These are phyloP conservation scores for Centroberyx gerrardi DNA, from an alignment of 2,797 vertebrate species.

Conservation along the genomic window DNA sequence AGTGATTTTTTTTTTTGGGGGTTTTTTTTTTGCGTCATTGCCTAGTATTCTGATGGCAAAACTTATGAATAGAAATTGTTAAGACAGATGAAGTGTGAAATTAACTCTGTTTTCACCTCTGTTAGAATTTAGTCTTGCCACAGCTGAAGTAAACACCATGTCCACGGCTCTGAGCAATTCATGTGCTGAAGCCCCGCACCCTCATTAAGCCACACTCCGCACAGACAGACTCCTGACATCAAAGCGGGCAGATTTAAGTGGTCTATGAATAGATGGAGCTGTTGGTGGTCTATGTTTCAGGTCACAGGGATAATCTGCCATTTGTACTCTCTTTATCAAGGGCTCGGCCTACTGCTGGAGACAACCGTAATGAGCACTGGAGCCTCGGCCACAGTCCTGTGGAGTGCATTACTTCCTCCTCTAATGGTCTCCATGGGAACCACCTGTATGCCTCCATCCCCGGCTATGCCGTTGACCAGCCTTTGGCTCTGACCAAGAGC, in stretches of 20 bases:
- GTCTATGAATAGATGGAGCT: slow-evolving; percentile 24
- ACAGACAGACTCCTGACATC: slow-evolving; percentile 18
- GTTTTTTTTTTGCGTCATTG: background rate
- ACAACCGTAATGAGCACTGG: slow-evolving; percentile 91
- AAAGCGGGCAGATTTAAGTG: slow-evolving; percentile 32
- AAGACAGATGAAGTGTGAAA: background rate
- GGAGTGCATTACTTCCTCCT: slow-evolving; percentile 88
- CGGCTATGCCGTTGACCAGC: slow-evolving; percentile 92
- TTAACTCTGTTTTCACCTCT: background rate
- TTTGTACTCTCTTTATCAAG: slow-evolving; percentile 72
- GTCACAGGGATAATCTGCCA: slow-evolving; percentile 18
- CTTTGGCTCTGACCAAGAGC: slow-evolving; percentile 94
- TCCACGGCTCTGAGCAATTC: background rate
- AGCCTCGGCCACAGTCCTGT: slow-evolving; percentile 90
- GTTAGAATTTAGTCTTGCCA: background rate
- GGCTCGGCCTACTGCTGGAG: slow-evolving; percentile 90
- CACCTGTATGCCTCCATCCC: slow-evolving; percentile 90
- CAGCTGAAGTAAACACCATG: slow-evolving; percentile 13
- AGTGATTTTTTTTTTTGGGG: too few relatives aligned
- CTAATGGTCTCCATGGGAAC: slow-evolving; percentile 89
- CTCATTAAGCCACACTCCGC: slow-evolving; percentile 22
- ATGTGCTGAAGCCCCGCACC: slow-evolving; percentile 6
- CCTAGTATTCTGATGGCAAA: background rate
- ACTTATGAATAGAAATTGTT: background rate
- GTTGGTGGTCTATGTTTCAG: slow-evolving; percentile 21